These are phyloP conservation scores for Apis dorsata DNA, from an alignment of 1,140 invertebrate genomes.

Conservation along the genomic window DNA sequence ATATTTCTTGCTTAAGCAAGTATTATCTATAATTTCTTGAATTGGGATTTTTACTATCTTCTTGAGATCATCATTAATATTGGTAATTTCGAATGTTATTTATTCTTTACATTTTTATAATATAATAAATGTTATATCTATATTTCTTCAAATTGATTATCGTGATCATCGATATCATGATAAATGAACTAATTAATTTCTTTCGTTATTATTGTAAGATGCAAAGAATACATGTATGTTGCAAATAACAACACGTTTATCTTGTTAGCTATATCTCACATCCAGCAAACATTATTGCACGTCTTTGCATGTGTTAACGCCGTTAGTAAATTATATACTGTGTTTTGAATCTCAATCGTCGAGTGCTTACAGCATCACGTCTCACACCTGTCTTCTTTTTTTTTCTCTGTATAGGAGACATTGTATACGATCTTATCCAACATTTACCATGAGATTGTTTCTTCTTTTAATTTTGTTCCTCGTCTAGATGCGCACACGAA, in stretches of 20 bases:
- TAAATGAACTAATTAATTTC: slow-evolving; percentile 26
- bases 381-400: slow-evolving; percentile 8
- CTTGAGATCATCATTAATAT: background rate
- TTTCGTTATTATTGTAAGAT: slow-evolving; percentile 10
- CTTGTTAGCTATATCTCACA: slow-evolving; percentile 45
- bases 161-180: background rate
- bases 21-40: background rate
- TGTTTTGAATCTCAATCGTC: slow-evolving; percentile 43
- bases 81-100: background rate
- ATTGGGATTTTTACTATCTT: background rate
- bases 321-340: slow-evolving; percentile 35
- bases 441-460: background rate
- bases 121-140: too few species aligned
- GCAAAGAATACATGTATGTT: background rate
- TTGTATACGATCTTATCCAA: background rate
- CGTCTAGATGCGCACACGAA: background rate
- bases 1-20: too few species aligned
- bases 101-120: too few species aligned
- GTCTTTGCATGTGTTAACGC: slow-evolving; percentile 17
- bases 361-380: background rate
- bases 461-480: background rate
- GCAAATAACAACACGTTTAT: slow-evolving; percentile 41
- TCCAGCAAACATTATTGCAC: slow-evolving; percentile 32
- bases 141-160: too few species aligned
- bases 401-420: background rate